Base-by-base conservation (phyloP, 1,140 invertebrate species). In the Protaetia brevitarsis region DNA sequence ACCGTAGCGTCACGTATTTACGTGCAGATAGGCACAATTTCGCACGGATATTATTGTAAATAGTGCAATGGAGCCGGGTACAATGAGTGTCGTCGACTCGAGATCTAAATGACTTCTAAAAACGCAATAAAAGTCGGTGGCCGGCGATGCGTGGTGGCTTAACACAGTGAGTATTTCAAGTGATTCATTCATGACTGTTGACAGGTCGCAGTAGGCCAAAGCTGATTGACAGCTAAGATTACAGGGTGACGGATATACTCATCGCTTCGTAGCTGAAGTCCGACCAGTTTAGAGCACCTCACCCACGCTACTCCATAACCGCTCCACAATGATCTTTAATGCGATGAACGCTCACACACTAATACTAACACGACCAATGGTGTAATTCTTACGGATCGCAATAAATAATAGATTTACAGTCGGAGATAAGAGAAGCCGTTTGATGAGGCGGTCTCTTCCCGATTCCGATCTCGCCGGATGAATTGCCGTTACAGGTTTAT, bases 121-220 rank as follows among this genome's bases (percentile, higher is more conserved):
- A 51, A 51, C 41, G 41, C 41, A n/a, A 51, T 51, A 51, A 51
- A 51, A 51, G 41, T 51, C 41, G 26, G 41, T 10, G n/a, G 41
- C 16, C 16, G n/a, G 16, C 41, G 41, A 51, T 51, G 41, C 41
- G 41, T 19, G 41, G 41, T 51, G 16, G 41, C 26, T 51, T 21
- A 51, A 51, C 37, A 31, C 23, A 31, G 57, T 31, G 57, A 59
- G 57, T 59, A 59, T 59, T 27, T 59, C 57, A 59, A 59, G 57
- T 59, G 57, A 59, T 59, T 59, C 57, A 59, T 59, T 59, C 57
- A 59, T 59, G 57, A 31, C 29, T 59, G 57, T 27, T 59, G 57
- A 59, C 57, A 59, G 57, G 57, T 59, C 57, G 60, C 60, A 62
- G 60, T 62, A 62, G 36, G 60, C 60, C 60, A 62, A 36, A 51